phyloP scores from a whole-genome alignment of 2,797 vertebrate species.

The Diceros bicornis region DNA sequence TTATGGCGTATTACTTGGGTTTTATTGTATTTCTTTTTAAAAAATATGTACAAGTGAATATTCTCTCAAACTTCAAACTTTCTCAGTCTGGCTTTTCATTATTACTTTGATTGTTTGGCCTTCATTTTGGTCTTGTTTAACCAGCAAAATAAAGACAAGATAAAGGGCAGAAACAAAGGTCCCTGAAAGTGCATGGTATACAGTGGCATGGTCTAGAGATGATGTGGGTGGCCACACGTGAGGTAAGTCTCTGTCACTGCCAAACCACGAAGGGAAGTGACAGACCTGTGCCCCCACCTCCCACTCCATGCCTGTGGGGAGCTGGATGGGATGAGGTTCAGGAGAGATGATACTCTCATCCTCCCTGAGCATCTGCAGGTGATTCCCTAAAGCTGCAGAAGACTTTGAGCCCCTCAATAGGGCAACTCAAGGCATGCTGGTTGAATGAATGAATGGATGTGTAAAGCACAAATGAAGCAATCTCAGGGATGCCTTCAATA shows the following conservation, averaged over 20 bases:
- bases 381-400: too few relatives aligned
- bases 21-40: neutral
- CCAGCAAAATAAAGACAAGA: neutral
- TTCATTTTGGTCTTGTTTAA: neutral
- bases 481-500: neutral
- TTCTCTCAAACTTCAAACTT: neutral
- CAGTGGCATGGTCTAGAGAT: neutral
- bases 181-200: neutral
- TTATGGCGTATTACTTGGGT: conserved; percentile 69
- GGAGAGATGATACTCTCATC: accelerated
- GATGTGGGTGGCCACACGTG: neutral
- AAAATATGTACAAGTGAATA: neutral
- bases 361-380: neutral
- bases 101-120: neutral
- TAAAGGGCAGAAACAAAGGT: neutral
- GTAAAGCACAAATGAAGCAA: neutral
- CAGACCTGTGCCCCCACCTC: too few relatives aligned
- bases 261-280: too few relatives aligned
- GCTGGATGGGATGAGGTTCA: neutral
- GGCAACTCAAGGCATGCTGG: accelerated
- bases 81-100: neutral
- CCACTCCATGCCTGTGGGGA: accelerated
- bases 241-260: neutral
- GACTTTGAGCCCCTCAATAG: neutral
- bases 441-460: neutral